phyloP scores from a whole-genome alignment of 2,113 vertebrate genomes.

The Syngnathoides biaculeatus region DNA sequence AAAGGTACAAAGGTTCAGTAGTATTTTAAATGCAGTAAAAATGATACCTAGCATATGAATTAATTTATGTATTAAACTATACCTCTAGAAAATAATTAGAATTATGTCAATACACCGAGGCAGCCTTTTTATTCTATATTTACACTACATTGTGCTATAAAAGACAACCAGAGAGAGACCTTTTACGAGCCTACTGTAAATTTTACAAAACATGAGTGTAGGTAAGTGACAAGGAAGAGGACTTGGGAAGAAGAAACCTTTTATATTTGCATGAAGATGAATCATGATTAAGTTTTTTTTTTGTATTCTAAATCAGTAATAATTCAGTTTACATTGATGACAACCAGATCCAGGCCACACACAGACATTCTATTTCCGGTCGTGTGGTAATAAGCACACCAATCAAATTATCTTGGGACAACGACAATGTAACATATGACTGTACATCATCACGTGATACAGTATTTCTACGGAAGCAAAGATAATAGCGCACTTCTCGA shows the following conservation, averaged over 20 bases:
- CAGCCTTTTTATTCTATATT: neutral
- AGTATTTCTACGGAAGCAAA: neutral
- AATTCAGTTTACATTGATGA: neutral
- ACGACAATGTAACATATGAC: constrained; percentile 9
- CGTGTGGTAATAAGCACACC: neutral
- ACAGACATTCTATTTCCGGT: neutral
- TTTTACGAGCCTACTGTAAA: neutral
- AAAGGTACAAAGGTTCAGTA: neutral
- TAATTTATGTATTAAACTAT: neutral
- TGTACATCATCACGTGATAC: neutral
- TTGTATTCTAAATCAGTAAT: neutral
- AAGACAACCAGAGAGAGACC: neutral
- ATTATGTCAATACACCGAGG: neutral
- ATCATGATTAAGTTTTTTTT: neutral
- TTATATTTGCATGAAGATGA: neutral
- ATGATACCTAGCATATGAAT: neutral
- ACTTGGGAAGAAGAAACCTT: neutral
- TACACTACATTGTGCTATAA: neutral
- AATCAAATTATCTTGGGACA: constrained; percentile 34
- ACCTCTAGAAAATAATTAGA: neutral
- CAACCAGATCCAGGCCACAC: constrained; percentile 11
- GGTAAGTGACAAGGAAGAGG: neutral
- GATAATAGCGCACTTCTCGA: neutral
- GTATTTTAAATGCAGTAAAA: neutral
- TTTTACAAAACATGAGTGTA: neutral